These are phyloP conservation scores for Brotula barbata DNA, from an alignment of 2,797 vertebrate genomes.

Conservation along the genomic window DNA sequence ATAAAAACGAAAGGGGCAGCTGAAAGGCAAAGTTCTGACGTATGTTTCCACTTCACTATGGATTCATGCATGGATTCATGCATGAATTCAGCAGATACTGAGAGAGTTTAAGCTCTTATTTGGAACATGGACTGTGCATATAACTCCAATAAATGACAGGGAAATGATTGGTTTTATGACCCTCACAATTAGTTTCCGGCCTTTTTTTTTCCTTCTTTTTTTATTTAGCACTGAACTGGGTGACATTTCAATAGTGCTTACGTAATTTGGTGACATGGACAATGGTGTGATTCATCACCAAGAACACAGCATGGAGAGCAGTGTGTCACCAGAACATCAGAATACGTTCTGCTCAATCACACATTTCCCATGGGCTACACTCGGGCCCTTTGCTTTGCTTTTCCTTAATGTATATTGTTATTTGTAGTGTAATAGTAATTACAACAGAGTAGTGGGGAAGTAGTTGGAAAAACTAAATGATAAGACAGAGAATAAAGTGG, in stretches of 20 bases:
- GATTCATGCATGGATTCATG: too few relatives aligned
- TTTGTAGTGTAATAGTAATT: too few relatives aligned
- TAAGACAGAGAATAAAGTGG: too few relatives aligned
- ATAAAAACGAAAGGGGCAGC: slow-evolving; percentile 4
- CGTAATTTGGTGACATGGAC: slow-evolving; percentile 70
- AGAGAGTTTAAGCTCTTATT: too few relatives aligned
- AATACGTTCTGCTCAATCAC: slow-evolving; percentile 73
- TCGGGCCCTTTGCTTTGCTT: slow-evolving; percentile 16
- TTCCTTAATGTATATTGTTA: too few relatives aligned
- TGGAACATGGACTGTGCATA: slow-evolving; percentile 10
- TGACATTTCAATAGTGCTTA: slow-evolving; percentile 67
- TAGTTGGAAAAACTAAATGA: too few relatives aligned
- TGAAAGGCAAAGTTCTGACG: neutral
- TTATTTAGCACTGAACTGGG: slow-evolving; percentile 56
- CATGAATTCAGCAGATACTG: too few relatives aligned
- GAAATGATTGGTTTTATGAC: too few relatives aligned
- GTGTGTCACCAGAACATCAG: slow-evolving; percentile 66
- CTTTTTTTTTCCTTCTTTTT: slow-evolving; percentile 41
- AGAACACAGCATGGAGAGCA: slow-evolving; percentile 39
- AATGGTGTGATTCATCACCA: slow-evolving; percentile 71
- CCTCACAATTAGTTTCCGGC: too few relatives aligned
- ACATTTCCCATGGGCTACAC: slow-evolving; percentile 40
- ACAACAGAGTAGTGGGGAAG: too few relatives aligned
- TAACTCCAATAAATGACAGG: too few relatives aligned
- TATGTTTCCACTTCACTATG: neutral